Conservation (phyloP, 1,140 invertebrate genomes). For the Drosophila triauraria region DNA sequence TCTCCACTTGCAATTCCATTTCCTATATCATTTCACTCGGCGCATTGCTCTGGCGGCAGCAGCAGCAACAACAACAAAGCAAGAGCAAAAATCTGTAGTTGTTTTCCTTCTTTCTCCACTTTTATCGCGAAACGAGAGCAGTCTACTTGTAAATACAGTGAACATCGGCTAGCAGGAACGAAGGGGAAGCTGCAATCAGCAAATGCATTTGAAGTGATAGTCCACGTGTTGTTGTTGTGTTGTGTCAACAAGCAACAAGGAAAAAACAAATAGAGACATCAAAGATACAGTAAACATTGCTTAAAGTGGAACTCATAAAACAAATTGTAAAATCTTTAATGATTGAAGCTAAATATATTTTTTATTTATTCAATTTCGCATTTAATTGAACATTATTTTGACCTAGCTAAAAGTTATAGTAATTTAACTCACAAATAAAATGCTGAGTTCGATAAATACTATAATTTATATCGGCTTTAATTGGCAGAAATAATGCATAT, state of each 20-base stretch:
- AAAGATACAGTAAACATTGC: neutral
- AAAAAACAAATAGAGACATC: neutral
- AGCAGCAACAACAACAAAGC: slow-evolving; percentile 7
- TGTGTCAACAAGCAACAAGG: neutral
- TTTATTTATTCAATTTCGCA: too few relatives aligned
- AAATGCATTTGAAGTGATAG: neutral
- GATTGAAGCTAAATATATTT: too few relatives aligned
- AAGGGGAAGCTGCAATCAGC: neutral
- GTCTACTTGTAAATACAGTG: slow-evolving; percentile 15
- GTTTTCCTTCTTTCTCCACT: slow-evolving; percentile 40
- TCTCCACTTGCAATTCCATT: slow-evolving; percentile 11
- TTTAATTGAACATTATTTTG: too few relatives aligned
- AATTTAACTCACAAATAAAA: too few relatives aligned
- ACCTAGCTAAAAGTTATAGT: too few relatives aligned
- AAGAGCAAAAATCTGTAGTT: slow-evolving; percentile 29
- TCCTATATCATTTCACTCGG: slow-evolving; percentile 10
- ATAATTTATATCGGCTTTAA: too few relatives aligned
- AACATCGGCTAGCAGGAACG: slow-evolving; percentile 2
- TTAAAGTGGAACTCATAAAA: too few relatives aligned
- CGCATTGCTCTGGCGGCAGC: slow-evolving; percentile 10
- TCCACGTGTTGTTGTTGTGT: neutral
- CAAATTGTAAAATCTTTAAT: too few relatives aligned
- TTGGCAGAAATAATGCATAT: neutral
- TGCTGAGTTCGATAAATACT: too few relatives aligned
- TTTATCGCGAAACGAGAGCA: slow-evolving; percentile 60